Percentiles rank a stretch among this genome's conserved stretches.
Conservation (phyloP, 2,113 vertebrate species). For the Grus americana region DNA sequence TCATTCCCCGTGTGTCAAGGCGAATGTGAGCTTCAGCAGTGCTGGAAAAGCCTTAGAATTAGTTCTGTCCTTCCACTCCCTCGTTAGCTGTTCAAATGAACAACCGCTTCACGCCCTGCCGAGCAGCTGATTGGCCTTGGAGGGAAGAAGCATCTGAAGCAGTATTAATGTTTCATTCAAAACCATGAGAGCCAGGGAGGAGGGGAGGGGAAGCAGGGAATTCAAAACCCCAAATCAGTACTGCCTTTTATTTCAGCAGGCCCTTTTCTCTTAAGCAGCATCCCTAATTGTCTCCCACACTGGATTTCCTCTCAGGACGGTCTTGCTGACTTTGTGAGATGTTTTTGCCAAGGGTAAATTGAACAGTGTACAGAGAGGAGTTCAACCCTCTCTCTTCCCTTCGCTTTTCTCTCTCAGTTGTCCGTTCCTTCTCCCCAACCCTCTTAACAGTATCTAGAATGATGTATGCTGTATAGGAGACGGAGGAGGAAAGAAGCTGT, state of each 20-base stretch:
- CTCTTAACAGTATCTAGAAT: neutral
- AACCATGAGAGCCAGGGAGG: slow-evolving; percentile 34
- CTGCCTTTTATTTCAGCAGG: slow-evolving; percentile 3
- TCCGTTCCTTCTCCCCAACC: neutral
- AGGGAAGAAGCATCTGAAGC: slow-evolving; percentile 61
- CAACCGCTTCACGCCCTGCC: slow-evolving; percentile 47
- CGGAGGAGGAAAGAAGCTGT: neutral
- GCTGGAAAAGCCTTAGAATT: slow-evolving; percentile 19
- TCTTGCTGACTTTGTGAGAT: neutral
- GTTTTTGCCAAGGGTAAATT: neutral
- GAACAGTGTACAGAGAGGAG: neutral
- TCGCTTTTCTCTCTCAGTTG: neutral
- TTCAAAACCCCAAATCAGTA: slow-evolving; percentile 3
- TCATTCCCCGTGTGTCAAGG: slow-evolving; percentile 27
- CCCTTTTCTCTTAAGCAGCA: neutral
- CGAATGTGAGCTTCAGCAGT: slow-evolving; percentile 9
- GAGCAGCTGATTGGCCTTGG: slow-evolving; percentile 69
- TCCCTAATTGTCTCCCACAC: neutral
- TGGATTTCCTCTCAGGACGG: neutral
- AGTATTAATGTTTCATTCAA: slow-evolving; percentile 65
- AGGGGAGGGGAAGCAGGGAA: slow-evolving; percentile 9
- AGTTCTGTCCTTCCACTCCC: slow-evolving; percentile 16
- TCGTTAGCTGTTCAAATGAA: slow-evolving; percentile 47
- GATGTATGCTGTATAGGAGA: neutral
- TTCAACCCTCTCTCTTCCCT: neutral